Base-by-base conservation (phyloP, 2,888 invertebrate species). In the Fragum fragum region DNA sequence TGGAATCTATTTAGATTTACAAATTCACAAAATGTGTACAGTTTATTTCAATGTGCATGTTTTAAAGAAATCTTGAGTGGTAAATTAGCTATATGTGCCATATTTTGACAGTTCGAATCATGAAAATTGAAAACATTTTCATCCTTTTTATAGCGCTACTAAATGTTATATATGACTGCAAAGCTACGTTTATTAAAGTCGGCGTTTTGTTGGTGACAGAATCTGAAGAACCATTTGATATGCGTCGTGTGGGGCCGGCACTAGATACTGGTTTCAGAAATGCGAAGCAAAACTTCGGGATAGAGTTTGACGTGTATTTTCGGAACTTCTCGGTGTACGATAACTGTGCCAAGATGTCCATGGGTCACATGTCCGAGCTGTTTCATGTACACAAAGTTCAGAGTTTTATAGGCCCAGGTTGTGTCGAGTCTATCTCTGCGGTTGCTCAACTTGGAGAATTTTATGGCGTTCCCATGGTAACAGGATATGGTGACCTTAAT, bases 121-220 rank as follows among this genome's bases (percentile, higher is more conserved):
- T 36, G 32, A 36, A 36, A 36, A 9, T 9, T 9, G 32, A 36
- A 36, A 36, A 3, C 5, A 36, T 9, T 36, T 36, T 36, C 32
- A 36, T 9, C 3, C 9, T 36, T 9, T 36, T 36, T 36, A 9
- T 36, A 36, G 9, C 32, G 32, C 9, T 36, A 6, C 32, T 6
- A 36, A 6, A 6, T 36, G 9, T 36, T 36, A 6, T 36, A 36
- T 36, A 9, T 14, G 3, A 14, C 16, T 47, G 47, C n/a, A 14
- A 47, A n/a, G 5, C 47, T 3, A n/a, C 11, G 28, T 0, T 1
- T 53, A 21, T 88, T 1, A 87, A 86, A 80, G 81, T 88, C 29
- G 88, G 88, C 0, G 79, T 88, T 18, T 71, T 88, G 21, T 71
- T 88, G 16, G 87, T 87, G 88, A 87, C 87, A 11, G 78, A 81